Base-by-base conservation (phyloP, 2,888 invertebrate species). In the Diadegma fenestrale region DNA sequence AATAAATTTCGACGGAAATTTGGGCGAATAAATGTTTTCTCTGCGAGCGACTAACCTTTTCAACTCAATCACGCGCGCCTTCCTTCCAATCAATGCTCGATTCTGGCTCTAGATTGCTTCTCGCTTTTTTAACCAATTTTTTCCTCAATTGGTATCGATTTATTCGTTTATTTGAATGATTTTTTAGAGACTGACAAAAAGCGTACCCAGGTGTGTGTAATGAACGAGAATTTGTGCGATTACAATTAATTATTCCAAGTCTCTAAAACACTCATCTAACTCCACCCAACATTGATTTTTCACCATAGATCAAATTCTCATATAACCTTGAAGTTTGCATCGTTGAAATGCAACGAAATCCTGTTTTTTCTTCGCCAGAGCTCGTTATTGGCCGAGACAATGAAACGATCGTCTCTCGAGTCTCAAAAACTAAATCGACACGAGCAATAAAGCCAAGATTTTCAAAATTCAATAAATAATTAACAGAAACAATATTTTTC, bases 41-140 rank as follows among this genome's bases (percentile, higher is more conserved):
- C 83, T 66, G 14, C 66, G 8, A 54, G 89, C 71, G 80, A 92
- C 92, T 92, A 92, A 92, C 92, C 92, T 92, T 91, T 88, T 87
- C 72, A 82, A 87, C 87, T 85, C 87, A 87, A 88, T 87, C 75
- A 80, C 82, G 30, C 71, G 80, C 82, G 30, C 71, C 77, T 80
- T 72, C 87, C 87, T 88, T 87, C 82, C 86, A 86, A 88, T 88
- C 88, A 89, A 87, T 88, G 87, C 84, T 88, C 87, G 87, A 89
- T 89, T 89, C 66, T 63, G 45, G 72, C 8, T 73, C 51, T 54
- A 66, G 72, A 77, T 76, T 66, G 71, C 45, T 58, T 66, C n/a
- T n/a, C 77, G 72, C 76, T 77, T 88, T 90, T 89, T 66, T n/a
- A 26, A 82, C 76, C 82, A 80, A 87, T 78, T 43, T 69, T 81